Evolutionary conservation across 2,888 invertebrate species (phyloP), one percentile per base, ranked within the genome.

Genomic region (Cynaeus angustus): DNA sequence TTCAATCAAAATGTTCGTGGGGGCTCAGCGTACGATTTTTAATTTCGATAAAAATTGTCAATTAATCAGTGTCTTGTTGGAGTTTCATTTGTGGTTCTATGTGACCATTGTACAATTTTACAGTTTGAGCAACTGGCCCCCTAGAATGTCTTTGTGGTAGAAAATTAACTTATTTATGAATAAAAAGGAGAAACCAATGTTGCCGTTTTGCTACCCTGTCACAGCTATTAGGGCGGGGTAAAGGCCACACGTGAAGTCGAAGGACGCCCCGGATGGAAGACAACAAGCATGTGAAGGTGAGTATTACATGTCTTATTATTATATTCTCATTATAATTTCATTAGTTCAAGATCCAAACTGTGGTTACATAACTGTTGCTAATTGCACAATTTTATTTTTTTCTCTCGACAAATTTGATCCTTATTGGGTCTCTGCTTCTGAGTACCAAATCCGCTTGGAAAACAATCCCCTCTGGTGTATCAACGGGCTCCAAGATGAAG

Each of bases 401-500:
- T 52, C 75, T 71, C 43, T 58, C 64, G 14, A 72, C 62, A 69
- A 80, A 77, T 68, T 77, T 79, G 14, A 87, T 83, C 56, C 81
- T 80, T 9, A 89, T 78, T 12, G 85, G 84, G 9, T 85, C 77
- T 3, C 79, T 77, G 0, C 88, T 83, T 12, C 88, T 80, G 28
- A 89, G 78, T 2, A 89, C 83, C 50, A 89, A 74, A 68, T 89
- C 88, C 0, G 85, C 78, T 1, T 85, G 76, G 3, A 88, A 83
- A 1, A 75, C 71, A 0, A 85, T 78, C 14, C 88, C 86, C 30
- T 85, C 84, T 9, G 83, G 79, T 9, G 82, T 85, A 5, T 88
- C 86, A 1, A 85, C 81, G 0, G 88, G 83, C 38, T 84, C 77
- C 33, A 91, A 74, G n/a, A 77, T 83, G 79, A 87, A 91, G 70